Evolutionary conservation across 1,140 invertebrate species (phyloP).

Genomic region (Aleiodes sp.): DNA sequence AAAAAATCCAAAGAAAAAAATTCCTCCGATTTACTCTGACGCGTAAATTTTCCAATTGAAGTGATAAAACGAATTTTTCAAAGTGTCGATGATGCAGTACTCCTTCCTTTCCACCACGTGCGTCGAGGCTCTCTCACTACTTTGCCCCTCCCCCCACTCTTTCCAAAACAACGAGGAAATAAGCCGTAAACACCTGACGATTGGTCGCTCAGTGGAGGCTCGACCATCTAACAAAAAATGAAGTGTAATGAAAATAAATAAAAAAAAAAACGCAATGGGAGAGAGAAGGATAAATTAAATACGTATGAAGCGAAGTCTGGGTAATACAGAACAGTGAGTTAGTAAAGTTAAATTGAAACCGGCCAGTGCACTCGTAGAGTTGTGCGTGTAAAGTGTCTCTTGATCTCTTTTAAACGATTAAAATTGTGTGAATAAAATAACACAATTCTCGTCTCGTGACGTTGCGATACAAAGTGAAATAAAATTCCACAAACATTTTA

Average conservation of each 20-base stretch:
- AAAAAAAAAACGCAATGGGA: not conserved
- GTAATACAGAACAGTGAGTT: not conserved
- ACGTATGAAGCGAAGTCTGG: too few species aligned
- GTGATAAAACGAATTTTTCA: too few species aligned
- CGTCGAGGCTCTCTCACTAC: too few species aligned
- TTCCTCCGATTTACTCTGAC: too few species aligned
- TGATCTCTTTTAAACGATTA: not conserved
- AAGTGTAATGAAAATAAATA: not conserved
- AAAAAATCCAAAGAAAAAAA: too few species aligned
- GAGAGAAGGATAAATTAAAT: too few species aligned
- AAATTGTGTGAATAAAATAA: too few species aligned
- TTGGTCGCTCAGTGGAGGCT: constrained; percentile 5
- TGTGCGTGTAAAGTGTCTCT: not conserved
- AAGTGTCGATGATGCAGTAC: not conserved
- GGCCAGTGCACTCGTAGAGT: constrained; percentile 47
- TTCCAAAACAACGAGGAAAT: not conserved
- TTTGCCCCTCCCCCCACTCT: not conserved
- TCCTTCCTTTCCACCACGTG: not conserved
- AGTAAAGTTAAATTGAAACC: constrained; percentile 43
- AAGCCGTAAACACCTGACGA: not conserved
- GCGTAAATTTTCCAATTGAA: too few species aligned
- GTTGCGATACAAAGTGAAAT: too few species aligned
- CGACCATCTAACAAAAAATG: not conserved
- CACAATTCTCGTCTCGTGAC: too few species aligned
- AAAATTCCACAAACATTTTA: too few species aligned